Base-by-base conservation (phyloP, 2,113 vertebrate species). In the Shinisaurus crocodilurus region DNA sequence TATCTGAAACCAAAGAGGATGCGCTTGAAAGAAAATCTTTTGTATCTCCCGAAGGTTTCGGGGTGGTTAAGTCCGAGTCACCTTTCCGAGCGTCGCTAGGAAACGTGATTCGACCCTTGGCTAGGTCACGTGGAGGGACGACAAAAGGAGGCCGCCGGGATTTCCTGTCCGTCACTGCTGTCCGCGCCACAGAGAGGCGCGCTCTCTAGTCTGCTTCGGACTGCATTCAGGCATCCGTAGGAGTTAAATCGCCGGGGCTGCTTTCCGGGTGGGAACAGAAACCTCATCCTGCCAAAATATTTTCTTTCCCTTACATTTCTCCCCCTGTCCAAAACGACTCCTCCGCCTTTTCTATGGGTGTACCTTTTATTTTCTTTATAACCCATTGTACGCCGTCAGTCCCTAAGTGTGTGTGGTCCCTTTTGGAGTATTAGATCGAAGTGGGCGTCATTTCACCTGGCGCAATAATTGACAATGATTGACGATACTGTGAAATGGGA, bases 211-310 rank as follows among this genome's bases (percentile, higher is more conserved):
- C 50, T 45, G 70, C 27, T 48, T 43, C 29, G 18, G 57, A 37
- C 54, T 27, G 20, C 72, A 37, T 63, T 48, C 82, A 32, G 60
- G 82, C 74, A 40, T 72, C 69, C 25, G 40, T 40, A 23, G 67
- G 80, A 69, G 72, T 85, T 77, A 76, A 85, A 77, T 67, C 72
- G 50, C 77, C 45, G 45, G 60, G 60, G 60, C 82, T n/a, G 57
- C 60, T 85, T 89, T 77, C 82, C 63, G 74, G 45, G 82, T 70
- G 37, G 82, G 63, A 70, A 90, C 79, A 90, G 89, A 54, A 85
- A 69, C n/a, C n/a, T 34, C 82, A 54, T 54, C 74, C 43, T 79
- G 63, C 43, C 74, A 40, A 85, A 90, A 86, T 90, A 86, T 80
- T 90, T 80, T 90, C 75, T 80, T 86, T 85, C 63, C 83, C 43